Evolutionary conservation across 1,140 invertebrate genomes (phyloP), one percentile per base, ranked within the genome.

Genomic region (Lucilia sericata): DNA sequence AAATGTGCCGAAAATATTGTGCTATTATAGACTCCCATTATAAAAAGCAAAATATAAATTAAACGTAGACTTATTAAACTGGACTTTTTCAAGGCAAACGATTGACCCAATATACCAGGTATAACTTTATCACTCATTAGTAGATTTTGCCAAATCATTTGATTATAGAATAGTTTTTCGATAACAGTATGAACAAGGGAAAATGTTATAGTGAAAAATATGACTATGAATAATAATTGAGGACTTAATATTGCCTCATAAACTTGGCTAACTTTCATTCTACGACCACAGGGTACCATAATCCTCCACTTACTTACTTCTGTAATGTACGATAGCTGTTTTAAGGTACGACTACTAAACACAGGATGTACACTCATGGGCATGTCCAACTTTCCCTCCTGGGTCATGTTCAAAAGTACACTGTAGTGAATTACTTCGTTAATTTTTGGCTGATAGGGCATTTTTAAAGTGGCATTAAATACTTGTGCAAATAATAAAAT

Each of bases 271-370:
- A 80, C 21, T 47, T 30, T 51, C 42, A 19, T 47, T 21, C 17
- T 19, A 2, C 47, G 42, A 19, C 42, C 76, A 80, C 76, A 80
- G 19, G 76, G 76, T 80, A 80, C 19, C 76, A 80, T 80, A 13
- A 51, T 12, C 42, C 49, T 80, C 42, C 76, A 19, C 12, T 80
- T 19, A 8, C 25, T 30, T 2, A 21, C n/a, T 25, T 80, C 76
- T 13, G 30, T 17, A 3, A 30, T 21, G 30, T 76, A 76, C 2
- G 74, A 42, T 30, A 42, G 17, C 3, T n/a, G 51, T 55, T 17
- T 17, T 12, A 55, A 5, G 5, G 21, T 25, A 21, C 9, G n/a
- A 19, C 21, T 9, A 10, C 9, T 12, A 70, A 70, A 70, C 42
- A 5, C 19, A 9, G 76, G n/a, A 21, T 13, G 7, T 12, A 51